These are phyloP conservation scores for Phaethon lepturus DNA, from an alignment of 2,113 vertebrate species.

Conservation along the genomic window DNA sequence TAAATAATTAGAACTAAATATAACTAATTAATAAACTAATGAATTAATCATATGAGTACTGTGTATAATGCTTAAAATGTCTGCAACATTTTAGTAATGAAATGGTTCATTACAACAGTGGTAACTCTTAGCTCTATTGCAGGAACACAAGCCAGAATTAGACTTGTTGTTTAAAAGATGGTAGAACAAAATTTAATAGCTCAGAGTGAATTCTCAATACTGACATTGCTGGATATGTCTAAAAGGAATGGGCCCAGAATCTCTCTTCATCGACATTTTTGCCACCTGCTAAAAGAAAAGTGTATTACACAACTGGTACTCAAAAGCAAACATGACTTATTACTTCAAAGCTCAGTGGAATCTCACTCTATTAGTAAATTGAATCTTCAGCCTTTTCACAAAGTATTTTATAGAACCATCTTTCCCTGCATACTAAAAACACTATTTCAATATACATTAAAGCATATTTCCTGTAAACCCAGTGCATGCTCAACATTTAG, in stretches of 20 bases:
- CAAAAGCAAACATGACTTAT: neutral
- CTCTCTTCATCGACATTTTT: neutral
- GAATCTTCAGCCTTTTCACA: neutral
- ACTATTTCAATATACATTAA: neutral
- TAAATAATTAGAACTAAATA: constrained; percentile 22
- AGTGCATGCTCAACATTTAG: neutral
- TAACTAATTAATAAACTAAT: constrained; percentile 13
- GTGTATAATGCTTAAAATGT: neutral
- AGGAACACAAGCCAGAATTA: neutral
- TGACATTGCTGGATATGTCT: neutral
- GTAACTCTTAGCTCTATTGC: neutral
- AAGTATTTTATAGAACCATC: neutral
- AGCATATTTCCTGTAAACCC: neutral
- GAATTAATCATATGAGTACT: neutral
- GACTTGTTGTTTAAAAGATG: neutral
- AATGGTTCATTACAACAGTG: neutral
- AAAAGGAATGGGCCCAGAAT: neutral
- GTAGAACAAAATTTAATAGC: neutral
- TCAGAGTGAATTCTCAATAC: neutral
- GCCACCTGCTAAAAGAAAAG: neutral
- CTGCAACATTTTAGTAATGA: neutral
- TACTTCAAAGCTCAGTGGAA: neutral
- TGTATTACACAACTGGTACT: neutral
- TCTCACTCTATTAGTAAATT: neutral
- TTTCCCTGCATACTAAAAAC: neutral